Base-by-base conservation (phyloP, 1,140 invertebrate species). In the Samia ricini region DNA sequence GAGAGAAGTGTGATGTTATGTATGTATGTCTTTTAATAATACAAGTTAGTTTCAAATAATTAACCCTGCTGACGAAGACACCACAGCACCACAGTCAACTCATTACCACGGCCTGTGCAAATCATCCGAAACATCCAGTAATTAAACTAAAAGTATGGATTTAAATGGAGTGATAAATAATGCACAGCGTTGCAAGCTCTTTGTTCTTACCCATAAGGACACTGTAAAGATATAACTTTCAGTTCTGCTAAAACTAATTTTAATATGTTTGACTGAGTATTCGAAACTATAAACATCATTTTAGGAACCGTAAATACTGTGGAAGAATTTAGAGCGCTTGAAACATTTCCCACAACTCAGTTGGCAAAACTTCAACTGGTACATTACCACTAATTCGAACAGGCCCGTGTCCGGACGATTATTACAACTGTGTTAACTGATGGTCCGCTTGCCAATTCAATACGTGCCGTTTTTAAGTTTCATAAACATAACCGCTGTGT, bases 401-500 rank as follows among this genome's bases (percentile, higher is more conserved):
- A 42, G 33, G 12, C 33, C 33, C 33, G 33, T 42, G 33, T 12
- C 33, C 10, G 33, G 33, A 42, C 33, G 33, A 42, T 42, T 42
- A 42, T 42, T 42, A 42, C 33, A 42, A 42, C 33, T 42, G 33
- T 42, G 33, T 42, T 42, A 42, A 42, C 33, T 42, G 33, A 42
- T 42, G 12, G 33, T 42, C 15, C 33, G 15, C 33, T 42, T 42
- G 33, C 33, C 33, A 42, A 42, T 42, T 42, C 33, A 15, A 15
- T 42, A 42, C 33, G 33, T 8, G 33, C 33, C 33, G 33, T 42
- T 42, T 42, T 42, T 42, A 42, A 15, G 12, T 42, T 42, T 42
- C 12, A 42, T 42, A 42, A 42, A 42, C 33, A 42, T 42, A 10
- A 42, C 33, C 1, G 0, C 10, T 15, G 1, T 42, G 33, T 10